Percentiles rank a stretch among this genome's conserved stretches.
Conservation (phyloP, 2,113 vertebrate genomes). For the Tonatia bakeri region DNA sequence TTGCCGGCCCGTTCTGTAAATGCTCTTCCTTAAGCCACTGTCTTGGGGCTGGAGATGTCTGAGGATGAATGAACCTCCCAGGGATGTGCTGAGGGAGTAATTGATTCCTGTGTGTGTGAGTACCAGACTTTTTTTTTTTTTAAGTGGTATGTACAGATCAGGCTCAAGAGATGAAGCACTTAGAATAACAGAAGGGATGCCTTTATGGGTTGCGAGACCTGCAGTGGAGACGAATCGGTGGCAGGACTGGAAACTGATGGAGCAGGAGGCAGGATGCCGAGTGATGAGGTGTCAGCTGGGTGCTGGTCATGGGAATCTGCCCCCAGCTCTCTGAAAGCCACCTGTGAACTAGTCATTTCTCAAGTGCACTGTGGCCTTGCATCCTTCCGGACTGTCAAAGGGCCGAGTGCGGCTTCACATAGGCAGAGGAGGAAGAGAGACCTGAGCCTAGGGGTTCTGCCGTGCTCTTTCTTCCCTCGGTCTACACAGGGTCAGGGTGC, state of each 20-base stretch:
- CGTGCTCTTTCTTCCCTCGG: not conserved
- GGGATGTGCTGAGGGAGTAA: not conserved
- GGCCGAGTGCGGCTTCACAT: not conserved
- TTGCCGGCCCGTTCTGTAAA: not conserved
- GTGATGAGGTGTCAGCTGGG: not conserved
- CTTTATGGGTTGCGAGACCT: not conserved
- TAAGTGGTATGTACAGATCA: no score
- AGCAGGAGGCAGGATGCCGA: not conserved
- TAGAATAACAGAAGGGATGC: not conserved
- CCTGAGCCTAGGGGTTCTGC: not conserved
- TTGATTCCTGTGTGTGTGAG: not conserved
- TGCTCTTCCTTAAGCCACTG: not conserved
- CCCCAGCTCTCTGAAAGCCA: not conserved
- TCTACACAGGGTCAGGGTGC: not conserved
- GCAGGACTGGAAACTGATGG: not conserved
- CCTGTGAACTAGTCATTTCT: not conserved
- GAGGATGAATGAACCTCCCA: not conserved
- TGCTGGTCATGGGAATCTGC: not conserved
- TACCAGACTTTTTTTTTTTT: not conserved
- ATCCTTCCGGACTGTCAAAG: not conserved
- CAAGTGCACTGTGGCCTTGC: not conserved
- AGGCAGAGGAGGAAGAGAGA: not conserved
- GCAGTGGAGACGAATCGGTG: not conserved
- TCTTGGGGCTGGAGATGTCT: not conserved
- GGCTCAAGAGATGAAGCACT: not conserved